phyloP scores from a whole-genome alignment of 2,113 vertebrate genomes.

The Camelus dromedarius region DNA sequence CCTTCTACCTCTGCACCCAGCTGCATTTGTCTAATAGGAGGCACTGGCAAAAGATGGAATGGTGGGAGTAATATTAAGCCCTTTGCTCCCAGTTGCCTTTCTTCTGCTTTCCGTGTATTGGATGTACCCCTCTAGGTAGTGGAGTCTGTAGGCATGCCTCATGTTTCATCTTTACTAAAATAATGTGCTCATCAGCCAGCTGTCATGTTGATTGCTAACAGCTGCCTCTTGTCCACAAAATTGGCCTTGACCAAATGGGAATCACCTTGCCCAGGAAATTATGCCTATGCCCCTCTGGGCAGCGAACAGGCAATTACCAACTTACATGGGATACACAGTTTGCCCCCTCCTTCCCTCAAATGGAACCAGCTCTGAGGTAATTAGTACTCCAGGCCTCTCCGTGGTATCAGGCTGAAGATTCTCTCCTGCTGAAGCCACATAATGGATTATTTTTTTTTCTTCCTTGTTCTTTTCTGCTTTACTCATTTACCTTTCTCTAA shows the following conservation, averaged over 20 bases:
- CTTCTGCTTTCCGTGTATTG: not conserved
- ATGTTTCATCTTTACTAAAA: not conserved
- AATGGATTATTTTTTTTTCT: not conserved
- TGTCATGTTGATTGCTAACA: not conserved
- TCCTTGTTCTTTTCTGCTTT: not conserved
- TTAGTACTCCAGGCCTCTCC: not conserved
- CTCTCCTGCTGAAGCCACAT: not conserved
- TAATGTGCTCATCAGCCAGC: accelerated
- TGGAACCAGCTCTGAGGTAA: not conserved
- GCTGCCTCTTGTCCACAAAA: not conserved
- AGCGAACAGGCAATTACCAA: not conserved
- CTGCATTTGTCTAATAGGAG: not conserved
- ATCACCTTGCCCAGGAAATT: not conserved
- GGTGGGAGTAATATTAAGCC: not conserved
- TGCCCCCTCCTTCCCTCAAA: not conserved
- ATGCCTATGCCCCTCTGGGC: not conserved
- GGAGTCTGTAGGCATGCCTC: accelerated
- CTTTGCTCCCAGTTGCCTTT: not conserved
- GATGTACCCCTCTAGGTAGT: not conserved
- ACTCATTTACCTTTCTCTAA: not conserved
- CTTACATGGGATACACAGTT: not conserved
- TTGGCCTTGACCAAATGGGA: not conserved
- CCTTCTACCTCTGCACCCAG: not conserved
- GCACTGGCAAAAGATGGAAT: not conserved
- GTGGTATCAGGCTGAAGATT: not conserved